Base-by-base conservation (phyloP, 2,797 vertebrate genomes). In the Pseudomugil tenellus region DNA sequence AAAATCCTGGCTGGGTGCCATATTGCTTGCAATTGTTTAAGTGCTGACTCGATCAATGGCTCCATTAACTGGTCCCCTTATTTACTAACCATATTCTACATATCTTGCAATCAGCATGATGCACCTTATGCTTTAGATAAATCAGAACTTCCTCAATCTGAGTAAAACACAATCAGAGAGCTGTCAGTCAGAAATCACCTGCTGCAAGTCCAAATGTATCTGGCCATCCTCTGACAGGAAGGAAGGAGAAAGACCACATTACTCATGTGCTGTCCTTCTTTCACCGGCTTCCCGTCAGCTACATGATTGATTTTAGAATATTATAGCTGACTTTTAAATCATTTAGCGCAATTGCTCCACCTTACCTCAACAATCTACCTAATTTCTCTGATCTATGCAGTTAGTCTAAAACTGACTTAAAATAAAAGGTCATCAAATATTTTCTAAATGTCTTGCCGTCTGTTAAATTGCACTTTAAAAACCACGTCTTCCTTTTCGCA, bases 1-100 rank as follows among this genome's bases (percentile, higher is more conserved):
- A n/a, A 75, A 63, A 35, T 46, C 16, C 26, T 11, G 71, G 32
- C 55, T 46, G 23, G 26, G 23, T 46, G 49, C 23, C 48, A 26
- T 60, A 49, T 41, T 48, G 9, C 57, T 23, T 41, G 12, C 8
- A 37, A 25, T 51, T 11, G 48, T 51, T 51, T 14, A 4, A 25
- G 23, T 58, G 12, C 35, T 21, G 19, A 41, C 35, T 28, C n/a
- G 19, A 41, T 23, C 26, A 1, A 3, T 23, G 35, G 53, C 12
- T 23, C 12, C 13, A 54, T 43, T 52, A 51, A 13, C 43, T 7
- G 43, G 19, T 46, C 35, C 35, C 12, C 48, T 4, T 51, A 51
- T 25, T 26, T 26, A 25, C 23, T 6, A 26, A 26, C 12, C 6
- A 16, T 26, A 41, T 8, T 49, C 10, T 63, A 21, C 49, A 63